Conservation (phyloP, 2,888 invertebrate genomes). For the Strigamia crassipes region DNA sequence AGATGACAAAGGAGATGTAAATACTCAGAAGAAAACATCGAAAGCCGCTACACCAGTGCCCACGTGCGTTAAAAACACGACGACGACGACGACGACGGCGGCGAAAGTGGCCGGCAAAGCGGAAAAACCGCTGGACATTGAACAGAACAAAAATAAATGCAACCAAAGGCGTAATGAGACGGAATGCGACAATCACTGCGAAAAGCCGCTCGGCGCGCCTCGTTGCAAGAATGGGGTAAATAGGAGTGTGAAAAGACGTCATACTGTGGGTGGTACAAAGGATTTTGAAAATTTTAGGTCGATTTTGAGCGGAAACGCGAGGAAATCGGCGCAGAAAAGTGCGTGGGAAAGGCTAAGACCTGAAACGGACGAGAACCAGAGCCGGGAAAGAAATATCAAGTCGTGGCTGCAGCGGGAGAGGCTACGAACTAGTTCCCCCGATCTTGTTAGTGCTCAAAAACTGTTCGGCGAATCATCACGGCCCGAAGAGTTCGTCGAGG, state of each 20-base stretch:
- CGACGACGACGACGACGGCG: background rate
- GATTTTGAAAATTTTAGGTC: conserved; percentile 71
- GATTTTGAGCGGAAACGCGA: conserved; percentile 51
- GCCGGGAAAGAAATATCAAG: conserved; percentile 52
- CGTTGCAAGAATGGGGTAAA: background rate
- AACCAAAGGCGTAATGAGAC: background rate
- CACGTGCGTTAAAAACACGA: background rate
- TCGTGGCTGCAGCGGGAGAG: conserved; percentile 62
- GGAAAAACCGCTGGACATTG: background rate
- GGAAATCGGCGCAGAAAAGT: conserved; percentile 51
- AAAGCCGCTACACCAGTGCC: background rate
- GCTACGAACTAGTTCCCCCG: conserved; percentile 68
- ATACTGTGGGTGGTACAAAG: conserved; percentile 92
- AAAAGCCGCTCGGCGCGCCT: background rate
- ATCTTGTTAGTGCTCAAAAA: conserved; percentile 57
- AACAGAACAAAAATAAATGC: background rate
- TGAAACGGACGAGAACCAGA: conserved; percentile 50
- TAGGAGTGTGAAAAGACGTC: conserved; percentile 72
- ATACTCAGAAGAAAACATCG: background rate
- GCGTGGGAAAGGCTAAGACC: conserved; percentile 59
- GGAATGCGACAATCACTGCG: background rate
- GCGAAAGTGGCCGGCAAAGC: too few relatives aligned
- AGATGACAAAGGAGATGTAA: background rate
- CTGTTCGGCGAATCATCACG: background rate
- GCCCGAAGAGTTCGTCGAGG: background rate